These are phyloP conservation scores for Synchiropus splendidus DNA, from an alignment of 2,113 vertebrate genomes.

Conservation along the genomic window DNA sequence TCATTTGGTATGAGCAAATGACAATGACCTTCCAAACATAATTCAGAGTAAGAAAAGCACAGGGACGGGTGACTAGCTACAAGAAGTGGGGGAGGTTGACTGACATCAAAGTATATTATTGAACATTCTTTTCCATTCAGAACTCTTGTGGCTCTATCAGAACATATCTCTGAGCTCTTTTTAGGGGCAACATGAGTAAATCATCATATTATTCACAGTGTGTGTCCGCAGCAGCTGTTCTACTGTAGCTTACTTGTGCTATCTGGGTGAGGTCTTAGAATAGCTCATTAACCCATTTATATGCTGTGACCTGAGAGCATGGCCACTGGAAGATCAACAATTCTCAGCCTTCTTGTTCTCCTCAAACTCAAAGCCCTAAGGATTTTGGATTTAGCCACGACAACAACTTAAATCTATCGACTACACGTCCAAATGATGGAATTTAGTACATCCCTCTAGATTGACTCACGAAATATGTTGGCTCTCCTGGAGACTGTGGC, in stretches of 20 bases:
- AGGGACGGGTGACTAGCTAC: too few species aligned
- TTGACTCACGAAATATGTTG: conserved; percentile 24
- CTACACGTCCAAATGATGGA: background rate
- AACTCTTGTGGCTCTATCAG: too few species aligned
- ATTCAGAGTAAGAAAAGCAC: too few species aligned
- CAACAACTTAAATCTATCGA: too few species aligned
- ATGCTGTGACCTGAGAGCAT: conserved; percentile 40
- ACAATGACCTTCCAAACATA: too few species aligned
- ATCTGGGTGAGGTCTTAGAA: conserved; percentile 57
- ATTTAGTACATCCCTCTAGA: conserved; percentile 39
- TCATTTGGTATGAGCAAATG: too few species aligned
- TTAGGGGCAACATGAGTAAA: conserved; percentile 11
- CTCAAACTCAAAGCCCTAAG: conserved; percentile 22
- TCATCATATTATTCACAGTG: conserved; percentile 17
- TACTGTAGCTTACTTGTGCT: conserved; percentile 48
- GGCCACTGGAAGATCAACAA: conserved; percentile 23
- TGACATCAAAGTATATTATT: too few species aligned
- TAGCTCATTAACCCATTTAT: conserved; percentile 62
- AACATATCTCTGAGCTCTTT: too few species aligned
- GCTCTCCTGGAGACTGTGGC: conserved; percentile 31
- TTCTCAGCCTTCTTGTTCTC: conserved; percentile 15
- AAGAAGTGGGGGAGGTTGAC: too few species aligned
- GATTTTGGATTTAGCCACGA: too few species aligned
- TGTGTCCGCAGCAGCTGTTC: conserved; percentile 45
- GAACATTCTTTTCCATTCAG: too few species aligned